Conservation (phyloP, 1,140 invertebrate species). For the Eumaeus atala region DNA sequence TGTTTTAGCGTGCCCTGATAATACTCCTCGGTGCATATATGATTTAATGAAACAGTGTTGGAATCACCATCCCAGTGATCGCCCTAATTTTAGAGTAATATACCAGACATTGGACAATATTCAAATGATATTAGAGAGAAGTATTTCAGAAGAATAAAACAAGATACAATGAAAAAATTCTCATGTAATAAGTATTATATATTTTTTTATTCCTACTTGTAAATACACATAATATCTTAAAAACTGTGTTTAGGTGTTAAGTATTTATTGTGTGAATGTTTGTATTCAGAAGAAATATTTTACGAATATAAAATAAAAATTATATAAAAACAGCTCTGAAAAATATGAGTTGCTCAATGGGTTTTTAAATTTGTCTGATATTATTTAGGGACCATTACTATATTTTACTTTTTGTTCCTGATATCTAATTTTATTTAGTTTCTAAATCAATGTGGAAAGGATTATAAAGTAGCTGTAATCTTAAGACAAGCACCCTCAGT, state of each 20-base stretch:
- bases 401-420: too few relatives aligned
- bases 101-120: slow-evolving; percentile 81
- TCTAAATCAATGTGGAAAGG: too few relatives aligned
- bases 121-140: slow-evolving; percentile 75
- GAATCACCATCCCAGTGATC: slow-evolving; percentile 86
- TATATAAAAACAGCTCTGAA: not conserved
- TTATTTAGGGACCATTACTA: not conserved
- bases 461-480: too few relatives aligned
- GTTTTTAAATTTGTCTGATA: slow-evolving; percentile 6
- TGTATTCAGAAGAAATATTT: slow-evolving; percentile 13
- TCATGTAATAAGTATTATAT: slow-evolving; percentile 13
- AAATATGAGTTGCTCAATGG: too few relatives aligned
- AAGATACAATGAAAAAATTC: slow-evolving; percentile 13
- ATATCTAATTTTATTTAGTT: too few relatives aligned
- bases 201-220: slow-evolving; percentile 27
- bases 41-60: slow-evolving; percentile 95
- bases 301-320: slow-evolving; percentile 5
- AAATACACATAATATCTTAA: slow-evolving; percentile 26
- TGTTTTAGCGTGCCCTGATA: slow-evolving; percentile 89
- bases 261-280: slow-evolving; percentile 25
- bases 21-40: slow-evolving; percentile 92
- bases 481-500: too few relatives aligned
- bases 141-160: slow-evolving; percentile 49
- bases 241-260: slow-evolving; percentile 17
- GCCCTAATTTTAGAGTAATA: slow-evolving; percentile 88